These are phyloP conservation scores for Psammodynastes pulverulentus DNA, from an alignment of 2,113 vertebrate genomes.

Conservation along the genomic window DNA sequence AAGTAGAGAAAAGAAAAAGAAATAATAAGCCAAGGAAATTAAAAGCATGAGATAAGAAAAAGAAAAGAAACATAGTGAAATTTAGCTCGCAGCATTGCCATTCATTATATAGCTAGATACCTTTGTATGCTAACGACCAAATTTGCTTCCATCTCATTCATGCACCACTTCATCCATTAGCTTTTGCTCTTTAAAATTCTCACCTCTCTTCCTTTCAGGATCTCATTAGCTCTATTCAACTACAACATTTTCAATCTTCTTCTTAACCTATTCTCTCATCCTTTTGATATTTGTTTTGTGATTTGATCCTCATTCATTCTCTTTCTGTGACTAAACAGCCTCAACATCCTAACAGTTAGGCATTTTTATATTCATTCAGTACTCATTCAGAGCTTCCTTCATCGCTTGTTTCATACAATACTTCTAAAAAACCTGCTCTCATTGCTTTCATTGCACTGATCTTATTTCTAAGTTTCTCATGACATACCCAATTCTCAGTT, in stretches of 20 bases:
- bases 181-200: neutral
- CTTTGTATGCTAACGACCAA: neutral
- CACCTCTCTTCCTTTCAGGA: neutral
- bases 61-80: neutral
- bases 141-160: neutral
- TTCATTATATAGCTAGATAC: neutral
- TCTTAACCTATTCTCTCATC: neutral
- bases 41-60: neutral
- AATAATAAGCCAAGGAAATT: neutral
- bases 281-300: neutral
- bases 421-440: neutral
- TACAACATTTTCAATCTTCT: neutral
- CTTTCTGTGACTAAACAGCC: neutral
- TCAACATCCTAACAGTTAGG: neutral
- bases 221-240: neutral
- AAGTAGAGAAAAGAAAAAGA: neutral
- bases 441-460: neutral
- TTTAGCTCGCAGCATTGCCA: neutral
- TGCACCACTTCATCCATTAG: neutral
- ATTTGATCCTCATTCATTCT: neutral
- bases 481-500: neutral
- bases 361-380: neutral
- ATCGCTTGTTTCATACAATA: neutral
- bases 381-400: neutral
- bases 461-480: neutral